phyloP scores from a whole-genome alignment of 2,113 vertebrate species.

The Xenopus tropicalis region UCB_Xtro_10.0 CM004444.2:113358001-113358500 shows the following conservation, averaged over 20 bases:
- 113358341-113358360: conserved; percentile 74
- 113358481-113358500: conserved; percentile 87
- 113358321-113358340: conserved; percentile 65
- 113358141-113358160: conserved; percentile 87
- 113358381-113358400: conserved; percentile 85
- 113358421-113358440: conserved; percentile 97
- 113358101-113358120: conserved; percentile 97
- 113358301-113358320: conserved; percentile 68
- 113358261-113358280: conserved; percentile 86
- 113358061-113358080: conserved; percentile 91
- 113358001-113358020: conserved; percentile 85
- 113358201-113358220: conserved; percentile 91
- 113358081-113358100: conserved; percentile 95
- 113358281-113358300: conserved; percentile 88
- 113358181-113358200: conserved; percentile 94
- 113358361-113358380: conserved; percentile 72
- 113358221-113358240: conserved; percentile 91
- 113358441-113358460: conserved; percentile 92
- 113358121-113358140: conserved; percentile 93
- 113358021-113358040: conserved; percentile 80
- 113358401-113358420: conserved; percentile 93
- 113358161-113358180: conserved; percentile 95
- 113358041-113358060: conserved; percentile 97
- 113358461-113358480: conserved; percentile 75
- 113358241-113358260: conserved; percentile 82